Percentiles rank a stretch among this genome's conserved stretches.
Conservation (phyloP, 2,113 vertebrate species). For the Holacanthus passer region DNA sequence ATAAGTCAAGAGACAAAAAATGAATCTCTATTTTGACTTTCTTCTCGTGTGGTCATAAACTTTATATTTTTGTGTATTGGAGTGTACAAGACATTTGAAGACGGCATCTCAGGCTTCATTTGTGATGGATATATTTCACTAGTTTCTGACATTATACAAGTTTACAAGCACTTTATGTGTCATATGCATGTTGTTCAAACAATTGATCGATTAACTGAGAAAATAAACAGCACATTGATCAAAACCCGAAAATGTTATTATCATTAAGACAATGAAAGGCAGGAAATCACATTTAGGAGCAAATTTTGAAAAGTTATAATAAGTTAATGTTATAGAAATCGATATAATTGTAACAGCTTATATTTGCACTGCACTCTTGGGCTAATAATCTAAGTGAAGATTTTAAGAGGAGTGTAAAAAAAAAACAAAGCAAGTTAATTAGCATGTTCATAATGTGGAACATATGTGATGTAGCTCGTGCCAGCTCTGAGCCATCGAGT, state of each 20-base stretch:
- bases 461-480: slow-evolving; percentile 10
- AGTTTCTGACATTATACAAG: neutral
- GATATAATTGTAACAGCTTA: neutral
- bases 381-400: neutral
- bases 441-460: slow-evolving; percentile 47
- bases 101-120: neutral
- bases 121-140: neutral
- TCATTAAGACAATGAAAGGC: neutral
- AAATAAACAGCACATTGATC: neutral
- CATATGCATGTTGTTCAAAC: neutral
- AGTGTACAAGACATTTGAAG: neutral
- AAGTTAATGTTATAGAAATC: neutral
- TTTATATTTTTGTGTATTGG: neutral
- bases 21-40: neutral
- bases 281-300: neutral
- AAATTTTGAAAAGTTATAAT: too few species aligned
- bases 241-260: neutral
- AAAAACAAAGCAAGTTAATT: slow-evolving; percentile 45
- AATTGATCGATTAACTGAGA: neutral
- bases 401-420: neutral
- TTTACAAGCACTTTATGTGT: neutral
- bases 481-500: slow-evolving; percentile 29
- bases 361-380: slow-evolving; percentile 1
- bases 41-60: neutral
- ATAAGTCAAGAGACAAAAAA: neutral